Conservation (phyloP, 2,113 vertebrate genomes). For the Ciconia stormi region DNA sequence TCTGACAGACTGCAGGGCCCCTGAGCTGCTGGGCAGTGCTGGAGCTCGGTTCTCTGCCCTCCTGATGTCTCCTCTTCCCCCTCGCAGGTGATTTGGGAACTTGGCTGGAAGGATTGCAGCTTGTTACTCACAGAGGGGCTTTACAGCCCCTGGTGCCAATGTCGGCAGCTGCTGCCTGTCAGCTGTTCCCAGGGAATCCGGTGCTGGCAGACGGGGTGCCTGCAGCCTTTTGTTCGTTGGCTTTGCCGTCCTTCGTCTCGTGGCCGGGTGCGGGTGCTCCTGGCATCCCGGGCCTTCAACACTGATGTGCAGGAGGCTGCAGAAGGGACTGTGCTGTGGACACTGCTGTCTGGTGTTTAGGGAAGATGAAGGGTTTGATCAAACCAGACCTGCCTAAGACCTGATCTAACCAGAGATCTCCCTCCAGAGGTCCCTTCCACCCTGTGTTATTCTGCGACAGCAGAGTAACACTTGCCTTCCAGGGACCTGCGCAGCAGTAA, state of each 20-base stretch:
- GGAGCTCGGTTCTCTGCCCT: not conserved
- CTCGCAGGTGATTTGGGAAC: not conserved
- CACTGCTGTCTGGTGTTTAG: not conserved
- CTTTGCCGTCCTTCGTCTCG: accelerated
- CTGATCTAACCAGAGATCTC: not conserved
- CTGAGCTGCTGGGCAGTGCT: accelerated
- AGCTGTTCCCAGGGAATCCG: not conserved
- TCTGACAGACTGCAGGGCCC: not conserved
- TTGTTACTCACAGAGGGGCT: not conserved
- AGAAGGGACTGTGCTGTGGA: not conserved
- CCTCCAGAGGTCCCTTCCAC: not conserved
- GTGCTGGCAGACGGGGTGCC: not conserved
- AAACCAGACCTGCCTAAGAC: not conserved
- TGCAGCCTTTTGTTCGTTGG: not conserved
- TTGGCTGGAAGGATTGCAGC: not conserved
- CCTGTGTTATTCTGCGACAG: not conserved
- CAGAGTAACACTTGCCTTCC: not conserved
- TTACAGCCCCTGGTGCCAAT: not conserved
- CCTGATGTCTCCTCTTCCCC: not conserved
- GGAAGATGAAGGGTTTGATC: not conserved
- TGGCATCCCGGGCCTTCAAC: not conserved
- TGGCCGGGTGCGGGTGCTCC: not conserved
- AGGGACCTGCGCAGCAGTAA: not conserved
- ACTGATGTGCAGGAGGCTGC: not conserved
- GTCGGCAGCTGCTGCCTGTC: not conserved